A percentile compares a stretch with the other conserved stretches of the same genome.
Evolutionary conservation across 2,888 invertebrate species (phyloP).

Genomic region (Scrobipalpa atriplicella): DNA sequence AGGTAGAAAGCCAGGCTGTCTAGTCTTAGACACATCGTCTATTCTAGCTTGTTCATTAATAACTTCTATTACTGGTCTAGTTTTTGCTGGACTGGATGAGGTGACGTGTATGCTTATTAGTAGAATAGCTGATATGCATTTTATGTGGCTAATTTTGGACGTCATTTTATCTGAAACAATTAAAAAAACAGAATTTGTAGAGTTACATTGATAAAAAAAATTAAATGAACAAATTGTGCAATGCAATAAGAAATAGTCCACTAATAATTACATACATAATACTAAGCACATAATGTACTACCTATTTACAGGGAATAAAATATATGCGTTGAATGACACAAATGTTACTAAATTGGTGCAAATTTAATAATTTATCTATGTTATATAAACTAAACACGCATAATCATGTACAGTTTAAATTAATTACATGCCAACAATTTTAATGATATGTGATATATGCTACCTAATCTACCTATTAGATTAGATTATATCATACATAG

Average conservation of each 20-base stretch:
- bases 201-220: too few relatives aligned
- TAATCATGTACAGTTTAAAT: too few relatives aligned
- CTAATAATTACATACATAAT: not conserved
- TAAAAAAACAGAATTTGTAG: conserved; percentile 28
- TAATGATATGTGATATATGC: not conserved
- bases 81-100: conserved; percentile 52
- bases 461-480: not conserved
- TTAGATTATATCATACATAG: too few relatives aligned
- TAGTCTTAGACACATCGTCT: conserved; percentile 54
- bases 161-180: conserved; percentile 64
- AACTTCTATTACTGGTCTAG: conserved; percentile 66
- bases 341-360: not conserved
- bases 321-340: not conserved
- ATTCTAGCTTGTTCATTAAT: conserved; percentile 68
- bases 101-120: conserved; percentile 53
- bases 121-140: conserved; percentile 44
- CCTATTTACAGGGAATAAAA: not conserved
- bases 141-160: conserved; percentile 32
- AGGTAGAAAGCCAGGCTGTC: conserved; percentile 50
- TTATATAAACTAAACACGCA: not conserved
- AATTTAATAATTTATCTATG: not conserved
- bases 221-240: too few relatives aligned
- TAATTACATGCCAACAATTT: too few relatives aligned
- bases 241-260: too few relatives aligned
- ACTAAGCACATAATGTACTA: too few relatives aligned